These are phyloP conservation scores for Megalonaias nervosa DNA, from an alignment of 1,140 invertebrate species.

Conservation along the genomic window DNA sequence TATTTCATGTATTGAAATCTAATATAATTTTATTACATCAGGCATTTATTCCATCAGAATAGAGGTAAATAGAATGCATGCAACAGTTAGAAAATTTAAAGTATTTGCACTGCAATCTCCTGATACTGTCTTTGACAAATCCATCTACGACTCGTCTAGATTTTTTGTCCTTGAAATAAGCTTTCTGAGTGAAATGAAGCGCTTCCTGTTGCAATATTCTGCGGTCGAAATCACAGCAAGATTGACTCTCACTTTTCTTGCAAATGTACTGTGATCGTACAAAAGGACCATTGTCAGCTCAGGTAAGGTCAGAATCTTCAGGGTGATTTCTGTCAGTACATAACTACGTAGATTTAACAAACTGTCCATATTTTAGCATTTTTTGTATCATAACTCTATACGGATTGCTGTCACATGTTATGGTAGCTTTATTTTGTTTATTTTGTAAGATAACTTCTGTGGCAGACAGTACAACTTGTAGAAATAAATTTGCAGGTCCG, in stretches of 20 bases:
- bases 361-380: neutral
- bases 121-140: neutral
- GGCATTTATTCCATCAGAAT: conserved; percentile 21
- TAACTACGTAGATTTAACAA: neutral
- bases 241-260: conserved; percentile 21
- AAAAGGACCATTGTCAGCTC: no score
- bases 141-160: neutral
- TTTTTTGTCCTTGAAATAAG: conserved; percentile 22
- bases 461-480: no score
- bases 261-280: neutral
- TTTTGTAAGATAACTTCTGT: no score
- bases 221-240: conserved; percentile 24
- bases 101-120: conserved; percentile 27
- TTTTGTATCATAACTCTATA: no score
- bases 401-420: no score
- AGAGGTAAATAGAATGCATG: conserved; percentile 19
- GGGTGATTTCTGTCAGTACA: neutral
- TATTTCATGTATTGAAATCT: conserved; percentile 1
- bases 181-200: conserved; percentile 8
- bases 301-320: no score
- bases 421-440: no score
- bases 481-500: no score
- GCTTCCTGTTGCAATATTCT: neutral
- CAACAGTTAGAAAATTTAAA: conserved; percentile 28
- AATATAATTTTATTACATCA: conserved; percentile 22